Base-by-base conservation (phyloP, 2,113 vertebrate species). In the Malurus cyaneus region DNA sequence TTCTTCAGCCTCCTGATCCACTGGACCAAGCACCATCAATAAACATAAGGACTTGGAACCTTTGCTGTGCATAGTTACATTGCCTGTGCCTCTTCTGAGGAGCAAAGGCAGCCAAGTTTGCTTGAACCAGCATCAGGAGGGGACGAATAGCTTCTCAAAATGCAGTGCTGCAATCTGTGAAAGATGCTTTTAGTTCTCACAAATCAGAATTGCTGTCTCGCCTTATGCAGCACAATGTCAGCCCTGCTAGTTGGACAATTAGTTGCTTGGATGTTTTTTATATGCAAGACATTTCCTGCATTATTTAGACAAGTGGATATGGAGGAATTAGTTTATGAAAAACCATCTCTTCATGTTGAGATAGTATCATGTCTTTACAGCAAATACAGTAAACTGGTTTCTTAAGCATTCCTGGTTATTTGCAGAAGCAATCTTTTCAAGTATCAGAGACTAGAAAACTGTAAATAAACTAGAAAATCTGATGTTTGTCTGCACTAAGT, bases 111-210 rank as follows among this genome's bases (percentile, higher is more conserved):
- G 2, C 29, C 17, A 2, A 4, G 46, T 64, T 47, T 41, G 47
- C 36, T 74, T 49, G 25, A 80, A 41, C 19, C 14, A 18, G 34
- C 23, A 34, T 57, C 32, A 52, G 16, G 29, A 39, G 41, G 31
- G 64, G 39, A 21, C 73, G 49, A 16, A 28, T 1, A 5, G 16
- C 69, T 74, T 50, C 69, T 64, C 29, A 54, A 47, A 61, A 59
- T 7, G 19, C 31, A 18, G 2, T 8, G 9, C 25, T 59, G 53
- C 2, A 0, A 4, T 46, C 0, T 1, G 9, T 44, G 8, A 2
- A 60, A 61, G 44, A 24, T 2, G 5, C 34, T 64, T 81, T 61
- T 29, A 34, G 21, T 66, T 61, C 29, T 44, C 14, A 8, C 34
- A 10, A 67, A 25, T 60, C n/a, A 11, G 25, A 12, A 25, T 49